These are phyloP conservation scores for Rhingia rostrata DNA, from an alignment of 2,888 invertebrate species.

Conservation along the genomic window DNA sequence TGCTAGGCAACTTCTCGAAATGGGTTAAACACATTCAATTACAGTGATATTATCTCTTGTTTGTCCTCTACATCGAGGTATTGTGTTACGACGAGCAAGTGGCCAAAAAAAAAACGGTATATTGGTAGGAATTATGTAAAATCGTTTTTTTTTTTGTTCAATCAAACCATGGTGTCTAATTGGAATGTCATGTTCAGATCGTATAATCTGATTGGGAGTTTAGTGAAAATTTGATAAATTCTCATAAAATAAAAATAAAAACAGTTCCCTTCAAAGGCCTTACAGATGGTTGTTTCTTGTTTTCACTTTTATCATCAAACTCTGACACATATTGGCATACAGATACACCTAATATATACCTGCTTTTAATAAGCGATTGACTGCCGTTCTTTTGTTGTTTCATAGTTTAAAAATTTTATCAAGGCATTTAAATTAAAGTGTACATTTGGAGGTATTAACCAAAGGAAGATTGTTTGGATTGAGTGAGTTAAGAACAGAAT, in stretches of 20 bases:
- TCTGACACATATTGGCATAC: not conserved
- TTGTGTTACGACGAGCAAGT: slow-evolving; percentile 54
- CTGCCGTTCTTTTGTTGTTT: not conserved
- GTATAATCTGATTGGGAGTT: not conserved
- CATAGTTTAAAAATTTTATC: too few relatives aligned
- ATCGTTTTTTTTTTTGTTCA: not conserved
- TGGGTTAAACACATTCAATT: slow-evolving; percentile 65
- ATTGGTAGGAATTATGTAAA: slow-evolving; percentile 59
- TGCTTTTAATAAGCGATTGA: not conserved
- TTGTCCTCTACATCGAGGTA: slow-evolving; percentile 55
- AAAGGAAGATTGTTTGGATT: too few relatives aligned
- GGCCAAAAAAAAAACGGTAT: slow-evolving; percentile 16
- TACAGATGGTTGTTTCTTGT: not conserved
- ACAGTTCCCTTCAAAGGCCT: too few relatives aligned
- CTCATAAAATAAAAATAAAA: too few relatives aligned
- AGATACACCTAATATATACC: not conserved
- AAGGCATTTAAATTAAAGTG: too few relatives aligned
- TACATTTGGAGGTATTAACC: too few relatives aligned
- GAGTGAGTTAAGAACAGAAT: too few relatives aligned
- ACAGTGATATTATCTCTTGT: slow-evolving; percentile 60
- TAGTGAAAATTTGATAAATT: too few relatives aligned
- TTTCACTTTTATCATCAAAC: slow-evolving; percentile 21
- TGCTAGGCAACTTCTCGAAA: slow-evolving; percentile 63
- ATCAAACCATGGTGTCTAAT: not conserved
- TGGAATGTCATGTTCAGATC: not conserved